A percentile compares a stretch with the other conserved stretches of the same genome.
phyloP scores from a whole-genome alignment of 2,113 vertebrate genomes.

The Tyrannus savana region DNA sequence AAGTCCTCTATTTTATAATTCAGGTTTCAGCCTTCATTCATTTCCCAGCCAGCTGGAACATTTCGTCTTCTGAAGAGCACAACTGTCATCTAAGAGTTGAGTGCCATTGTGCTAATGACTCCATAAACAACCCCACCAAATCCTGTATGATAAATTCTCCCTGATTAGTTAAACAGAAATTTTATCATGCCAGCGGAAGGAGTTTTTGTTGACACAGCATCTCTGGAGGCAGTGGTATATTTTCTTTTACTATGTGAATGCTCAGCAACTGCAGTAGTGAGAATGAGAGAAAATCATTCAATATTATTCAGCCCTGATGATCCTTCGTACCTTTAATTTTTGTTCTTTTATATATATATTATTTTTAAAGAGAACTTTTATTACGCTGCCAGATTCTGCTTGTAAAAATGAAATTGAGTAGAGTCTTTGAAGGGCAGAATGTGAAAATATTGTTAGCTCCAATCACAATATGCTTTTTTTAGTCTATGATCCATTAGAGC shows the following conservation, averaged over 20 bases:
- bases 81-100: constrained; percentile 61
- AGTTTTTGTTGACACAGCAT: constrained; percentile 76
- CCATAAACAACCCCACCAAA: constrained; percentile 71
- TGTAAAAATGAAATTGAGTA: constrained; percentile 9
- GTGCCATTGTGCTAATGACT: constrained; percentile 46
- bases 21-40: not conserved
- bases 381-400: constrained; percentile 51
- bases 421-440: constrained; percentile 37
- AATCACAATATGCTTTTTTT: constrained; percentile 70
- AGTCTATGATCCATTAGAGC: not conserved
- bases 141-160: constrained; percentile 76
- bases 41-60: constrained; percentile 65
- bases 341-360: not conserved
- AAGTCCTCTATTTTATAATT: constrained; percentile 41
- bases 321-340: not conserved
- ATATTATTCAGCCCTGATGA: not conserved
- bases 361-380: constrained; percentile 9
- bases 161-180: constrained; percentile 83
- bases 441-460: constrained; percentile 70
- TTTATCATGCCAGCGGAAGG: constrained; percentile 50
- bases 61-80: constrained; percentile 65
- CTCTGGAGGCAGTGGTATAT: constrained; percentile 62
- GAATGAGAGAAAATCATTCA: constrained; percentile 66
- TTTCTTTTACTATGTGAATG: constrained; percentile 69
- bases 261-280: constrained; percentile 60